A percentile compares a stretch with the other conserved stretches of the same genome.
phyloP scores from a whole-genome alignment of 2,113 vertebrate species.

The Thunnus thynnus region DNA sequence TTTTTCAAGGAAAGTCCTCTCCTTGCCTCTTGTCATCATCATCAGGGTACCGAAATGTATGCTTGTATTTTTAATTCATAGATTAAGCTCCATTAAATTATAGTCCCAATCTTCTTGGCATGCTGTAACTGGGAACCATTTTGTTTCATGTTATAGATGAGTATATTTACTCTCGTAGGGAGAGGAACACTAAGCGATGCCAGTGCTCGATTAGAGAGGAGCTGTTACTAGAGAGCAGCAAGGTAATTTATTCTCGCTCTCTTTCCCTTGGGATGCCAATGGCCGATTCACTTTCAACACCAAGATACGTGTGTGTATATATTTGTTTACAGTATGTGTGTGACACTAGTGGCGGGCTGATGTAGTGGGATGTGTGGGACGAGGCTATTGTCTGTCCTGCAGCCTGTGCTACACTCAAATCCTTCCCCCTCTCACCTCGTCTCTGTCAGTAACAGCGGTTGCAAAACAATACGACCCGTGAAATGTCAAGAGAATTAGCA shows the following conservation, averaged over 20 bases:
- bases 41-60: constrained; percentile 33
- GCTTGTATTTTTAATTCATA: constrained; percentile 50
- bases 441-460: constrained; percentile 31
- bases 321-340: constrained; percentile 27
- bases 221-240: constrained; percentile 73
- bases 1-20: constrained; percentile 20
- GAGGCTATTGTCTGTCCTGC: constrained; percentile 60
- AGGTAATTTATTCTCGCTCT: constrained; percentile 74
- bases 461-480: constrained; percentile 58
- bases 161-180: constrained; percentile 71
- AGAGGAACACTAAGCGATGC: constrained; percentile 66
- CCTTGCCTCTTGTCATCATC: constrained; percentile 10
- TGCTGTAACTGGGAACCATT: constrained; percentile 63
- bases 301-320: constrained; percentile 21
- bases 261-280: constrained; percentile 49
- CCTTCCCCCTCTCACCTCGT: constrained; percentile 21
- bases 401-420: constrained; percentile 47
- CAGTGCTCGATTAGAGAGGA: constrained; percentile 70
- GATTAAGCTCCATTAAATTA: constrained; percentile 68
- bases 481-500: constrained; percentile 76
- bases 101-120: constrained; percentile 59
- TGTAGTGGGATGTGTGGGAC: constrained; percentile 50
- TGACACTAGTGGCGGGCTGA: constrained; percentile 14
- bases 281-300: constrained; percentile 41
- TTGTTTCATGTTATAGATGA: constrained; percentile 76